Base-by-base conservation (phyloP, 2,113 vertebrate genomes). In the Thamnophis sirtalis region DNA sequence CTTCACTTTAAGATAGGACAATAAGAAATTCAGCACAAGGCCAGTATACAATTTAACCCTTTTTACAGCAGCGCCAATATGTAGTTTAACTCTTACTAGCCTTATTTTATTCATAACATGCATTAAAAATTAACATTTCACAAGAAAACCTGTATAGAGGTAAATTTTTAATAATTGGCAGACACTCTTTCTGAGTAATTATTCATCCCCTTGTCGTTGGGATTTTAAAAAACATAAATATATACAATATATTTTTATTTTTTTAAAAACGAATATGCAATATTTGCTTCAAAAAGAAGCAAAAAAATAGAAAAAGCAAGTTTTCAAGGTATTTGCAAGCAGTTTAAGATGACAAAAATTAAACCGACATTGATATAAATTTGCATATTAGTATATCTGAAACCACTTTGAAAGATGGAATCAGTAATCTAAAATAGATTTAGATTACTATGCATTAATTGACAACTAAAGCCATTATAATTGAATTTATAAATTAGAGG, bases 41-140 rank as follows among this genome's bases (percentile, higher is more conserved):
- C 93, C 89, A 93, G 58, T 95, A 97, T 97, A 97, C 96, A 96
- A 96, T 95, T 96, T 95, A 96, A 95, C 54, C 95, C 89, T 93
- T 90, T 95, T 91, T 95, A 95, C 33, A 80, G 73, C 33, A 80
- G 33, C 5, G 68, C 15, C 33, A 80, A 80, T 80, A 43, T 21
- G 73, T 80, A 80, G 6, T 43, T 80, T 80, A 93, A 86, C 80
- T 92, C 90, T 43, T 22, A 3, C 17, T 80, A 80, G 33, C 33
- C 56, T 86, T 95, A 93, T 93, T 93, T 94, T 60, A 60, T 94
- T 28, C 10, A 85, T 93, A 92, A 93, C 5, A 84, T 93, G 56
- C 7, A 92, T n/a, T 92, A 92, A 93, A 96, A 95, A 60, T 53
- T 53, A 26, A 54, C 87, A 19, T 53, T 89, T 89, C 85, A 89